Percentiles rank a stretch among this genome's conserved stretches.
These are phyloP conservation scores for Drosophila subobscura DNA, from an alignment of 1,140 invertebrate species.

Conservation along the genomic window DNA sequence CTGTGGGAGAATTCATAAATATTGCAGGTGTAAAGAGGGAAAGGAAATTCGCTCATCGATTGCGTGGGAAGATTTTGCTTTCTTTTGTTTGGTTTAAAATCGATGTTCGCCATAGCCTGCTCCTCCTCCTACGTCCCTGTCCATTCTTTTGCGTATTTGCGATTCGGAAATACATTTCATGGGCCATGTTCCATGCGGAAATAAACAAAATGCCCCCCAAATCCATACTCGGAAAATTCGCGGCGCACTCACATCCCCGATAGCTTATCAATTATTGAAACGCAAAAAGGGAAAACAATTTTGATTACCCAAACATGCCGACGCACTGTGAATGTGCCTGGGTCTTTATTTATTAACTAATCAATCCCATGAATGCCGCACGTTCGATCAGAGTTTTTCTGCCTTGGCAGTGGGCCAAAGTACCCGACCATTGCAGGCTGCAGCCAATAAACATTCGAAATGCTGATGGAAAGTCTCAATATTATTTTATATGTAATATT, in stretches of 20 bases:
- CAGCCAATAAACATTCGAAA: not conserved
- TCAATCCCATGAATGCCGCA: conserved; percentile 19
- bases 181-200: conserved; percentile 47
- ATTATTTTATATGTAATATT: conserved; percentile 18
- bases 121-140: no score
- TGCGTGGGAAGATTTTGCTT: conserved; percentile 12
- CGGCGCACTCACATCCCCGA: conserved; percentile 15
- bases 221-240: not conserved
- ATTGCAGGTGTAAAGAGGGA: conserved; percentile 19
- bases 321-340: conserved; percentile 12
- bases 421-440: conserved; percentile 5
- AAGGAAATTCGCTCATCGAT: conserved; percentile 3
- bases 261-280: conserved; percentile 47
- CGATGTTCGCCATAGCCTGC: conserved; percentile 28
- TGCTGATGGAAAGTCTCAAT: no score
- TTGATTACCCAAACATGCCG: not conserved
- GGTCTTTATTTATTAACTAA: conserved; percentile 17
- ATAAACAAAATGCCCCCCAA: conserved; percentile 24
- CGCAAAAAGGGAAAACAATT: conserved; percentile 23
- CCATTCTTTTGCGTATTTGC: no score
- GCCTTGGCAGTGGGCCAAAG: conserved; percentile 34
- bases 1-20: conserved; percentile 13
- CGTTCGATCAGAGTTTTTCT: conserved; percentile 23
- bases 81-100: conserved; percentile 45
- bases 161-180: not conserved